phyloP scores from a whole-genome alignment of 2,888 invertebrate species.

The Sphaeridia pumilis region DNA sequence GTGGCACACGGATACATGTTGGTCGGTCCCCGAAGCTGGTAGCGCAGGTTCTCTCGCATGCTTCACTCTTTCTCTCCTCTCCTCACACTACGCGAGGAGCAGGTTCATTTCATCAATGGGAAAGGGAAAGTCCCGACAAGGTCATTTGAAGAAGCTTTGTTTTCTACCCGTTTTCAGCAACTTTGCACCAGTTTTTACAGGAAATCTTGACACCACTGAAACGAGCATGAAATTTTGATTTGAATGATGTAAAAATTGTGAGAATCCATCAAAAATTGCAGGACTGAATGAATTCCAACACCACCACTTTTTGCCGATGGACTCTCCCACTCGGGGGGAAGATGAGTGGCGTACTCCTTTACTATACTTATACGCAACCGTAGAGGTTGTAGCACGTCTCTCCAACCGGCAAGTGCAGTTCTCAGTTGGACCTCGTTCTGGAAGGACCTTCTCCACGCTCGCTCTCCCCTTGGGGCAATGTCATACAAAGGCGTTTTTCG shows the following conservation, averaged over 20 bases:
- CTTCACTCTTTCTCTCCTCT: conserved; percentile 15
- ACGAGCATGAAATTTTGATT: neutral
- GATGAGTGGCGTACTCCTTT: conserved; percentile 44
- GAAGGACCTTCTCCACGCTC: conserved; percentile 7
- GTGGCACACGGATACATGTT: conserved; percentile 21
- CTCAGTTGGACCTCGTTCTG: neutral
- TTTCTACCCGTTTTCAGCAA: neutral
- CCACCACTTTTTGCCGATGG: conserved; percentile 12
- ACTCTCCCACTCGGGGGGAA: conserved; percentile 43
- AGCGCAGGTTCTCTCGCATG: conserved; percentile 24
- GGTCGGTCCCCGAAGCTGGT: conserved; percentile 18
- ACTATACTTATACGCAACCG: conserved; percentile 36
- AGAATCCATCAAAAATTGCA: neutral
- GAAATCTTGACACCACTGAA: neutral
- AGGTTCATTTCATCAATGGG: conserved; percentile 46
- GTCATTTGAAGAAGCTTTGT: conserved; percentile 28
- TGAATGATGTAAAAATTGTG: neutral
- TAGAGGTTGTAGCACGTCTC: conserved; percentile 24
- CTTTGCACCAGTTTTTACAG: neutral
- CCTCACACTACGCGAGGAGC: conserved; percentile 41
- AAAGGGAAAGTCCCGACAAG: conserved; percentile 32
- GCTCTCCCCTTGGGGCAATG: neutral
- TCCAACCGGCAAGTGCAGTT: conserved; percentile 20
- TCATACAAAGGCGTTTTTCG: too few species aligned
- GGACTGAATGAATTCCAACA: conserved; percentile 5